Conservation (phyloP, 2,113 vertebrate genomes). For the Pomatostomus ruficeps region DNA sequence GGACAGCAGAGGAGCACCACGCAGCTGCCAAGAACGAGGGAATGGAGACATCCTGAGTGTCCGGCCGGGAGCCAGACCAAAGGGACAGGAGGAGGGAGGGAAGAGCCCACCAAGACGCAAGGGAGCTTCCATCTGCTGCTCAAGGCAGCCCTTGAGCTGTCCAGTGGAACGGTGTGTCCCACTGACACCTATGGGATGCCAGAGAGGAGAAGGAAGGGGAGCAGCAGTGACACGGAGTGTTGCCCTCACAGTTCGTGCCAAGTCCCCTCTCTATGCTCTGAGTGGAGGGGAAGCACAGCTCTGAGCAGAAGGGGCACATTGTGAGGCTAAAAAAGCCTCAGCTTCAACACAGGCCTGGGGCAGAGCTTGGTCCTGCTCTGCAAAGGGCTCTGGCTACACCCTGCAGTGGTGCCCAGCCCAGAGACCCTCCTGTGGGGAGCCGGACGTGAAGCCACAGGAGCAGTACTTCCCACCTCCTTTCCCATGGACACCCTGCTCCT, state of each 20-base stretch:
- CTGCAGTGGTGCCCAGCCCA: rapidly evolving
- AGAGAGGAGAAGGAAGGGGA: not conserved
- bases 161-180: not conserved
- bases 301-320: not conserved
- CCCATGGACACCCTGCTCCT: not conserved
- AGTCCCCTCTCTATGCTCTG: not conserved
- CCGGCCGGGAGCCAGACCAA: not conserved
- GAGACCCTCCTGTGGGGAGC: not conserved
- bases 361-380: not conserved
- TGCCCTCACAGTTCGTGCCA: not conserved
- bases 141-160: not conserved
- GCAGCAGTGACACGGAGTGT: rapidly evolving
- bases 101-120: not conserved
- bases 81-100: not conserved
- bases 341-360: not conserved
- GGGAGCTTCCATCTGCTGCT: not conserved
- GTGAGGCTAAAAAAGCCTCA: rapidly evolving
- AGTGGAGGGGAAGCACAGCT: not conserved
- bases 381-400: not conserved
- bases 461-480: not conserved
- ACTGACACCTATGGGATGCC: not conserved
- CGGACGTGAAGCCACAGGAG: rapidly evolving
- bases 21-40: not conserved
- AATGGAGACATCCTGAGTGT: not conserved
- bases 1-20: not conserved